Percentiles rank a stretch among this genome's conserved stretches.
These are phyloP conservation scores for Plecotus auritus DNA, from an alignment of 2,113 vertebrate species.

Conservation along the genomic window DNA sequence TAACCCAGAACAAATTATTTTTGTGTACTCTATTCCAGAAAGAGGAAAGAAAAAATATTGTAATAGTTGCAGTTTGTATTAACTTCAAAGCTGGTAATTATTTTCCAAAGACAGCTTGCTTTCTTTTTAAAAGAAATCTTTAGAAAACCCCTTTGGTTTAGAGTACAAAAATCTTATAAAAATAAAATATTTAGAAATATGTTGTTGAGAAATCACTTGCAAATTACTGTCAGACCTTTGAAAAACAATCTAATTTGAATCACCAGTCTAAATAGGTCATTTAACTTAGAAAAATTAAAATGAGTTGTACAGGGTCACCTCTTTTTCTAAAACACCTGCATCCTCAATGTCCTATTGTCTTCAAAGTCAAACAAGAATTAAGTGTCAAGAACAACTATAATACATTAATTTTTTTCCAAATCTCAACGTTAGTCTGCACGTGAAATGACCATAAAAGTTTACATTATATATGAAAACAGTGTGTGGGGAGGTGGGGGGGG, in stretches of 20 bases:
- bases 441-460: conserved; percentile 3
- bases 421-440: not conserved
- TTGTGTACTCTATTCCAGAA: not conserved
- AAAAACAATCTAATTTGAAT: conserved; percentile 58
- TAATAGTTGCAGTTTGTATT: not conserved
- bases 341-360: conserved; percentile 39
- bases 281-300: conserved; percentile 73
- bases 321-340: conserved; percentile 50
- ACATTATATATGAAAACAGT: not conserved
- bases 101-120: not conserved
- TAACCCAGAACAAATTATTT: not conserved
- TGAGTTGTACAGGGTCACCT: conserved; percentile 59
- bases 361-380: conserved; percentile 56
- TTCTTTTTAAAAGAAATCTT: not conserved
- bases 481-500: not conserved
- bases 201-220: conserved; percentile 11
- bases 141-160: not conserved
- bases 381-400: conserved; percentile 16
- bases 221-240: conserved; percentile 45
- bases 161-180: not conserved
- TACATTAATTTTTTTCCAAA: not conserved
- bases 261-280: conserved; percentile 71
- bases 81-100: conserved; percentile 14
- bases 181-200: conserved; percentile 12
- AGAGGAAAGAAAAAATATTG: not conserved